Evolutionary conservation across 1,140 invertebrate species (phyloP), one percentile per base, ranked within the genome.

Genomic region (Drosophila murphyi): DNA sequence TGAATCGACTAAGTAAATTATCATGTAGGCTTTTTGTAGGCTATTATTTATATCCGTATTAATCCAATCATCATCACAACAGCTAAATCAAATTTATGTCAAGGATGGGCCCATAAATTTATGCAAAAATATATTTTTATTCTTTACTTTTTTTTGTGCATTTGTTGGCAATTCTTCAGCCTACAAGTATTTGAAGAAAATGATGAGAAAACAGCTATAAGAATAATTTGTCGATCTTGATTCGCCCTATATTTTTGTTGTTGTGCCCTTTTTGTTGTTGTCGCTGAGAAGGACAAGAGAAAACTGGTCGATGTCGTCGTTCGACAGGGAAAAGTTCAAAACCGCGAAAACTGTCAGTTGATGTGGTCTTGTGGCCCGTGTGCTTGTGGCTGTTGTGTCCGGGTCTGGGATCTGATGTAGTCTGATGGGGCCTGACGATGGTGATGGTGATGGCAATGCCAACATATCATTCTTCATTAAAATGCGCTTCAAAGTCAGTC

Each of bases 391-490:
- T 52, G 56, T 37, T 62, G 70, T 54, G 39, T 5, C 8, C n/a
- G 70, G 61, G 54, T 10, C 12, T 39, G 47, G 57, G 47, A 39
- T 59, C 56, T 20, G 47, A 20, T 48, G 57, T 32, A 56, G 60
- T 28, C 31, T 52, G 60, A 59, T 72, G 50, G 64, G 74, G 65
- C 72, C 52, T 68, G 76, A 47, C 41, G 79, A 43, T 68, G 75
- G 73, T 70, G 72, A 32, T 51, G 70, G 50, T 61, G 70, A 57
- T 74, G 75, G 82, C 74, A 87, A 70, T 83, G 85, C 78, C 85
- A 85, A 88, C 85, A 88, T 88, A 88, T 89, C 85, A 89, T 86
- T 89, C 85, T 89, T 89, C 85, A 89, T 89, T 89, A 89, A 89
- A 89, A 79, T 89, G 78, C 85, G 86, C 85, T 89, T 90, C 85